Base-by-base conservation (phyloP, 2,113 vertebrate genomes). In the Xiphophorus couchianus region DNA sequence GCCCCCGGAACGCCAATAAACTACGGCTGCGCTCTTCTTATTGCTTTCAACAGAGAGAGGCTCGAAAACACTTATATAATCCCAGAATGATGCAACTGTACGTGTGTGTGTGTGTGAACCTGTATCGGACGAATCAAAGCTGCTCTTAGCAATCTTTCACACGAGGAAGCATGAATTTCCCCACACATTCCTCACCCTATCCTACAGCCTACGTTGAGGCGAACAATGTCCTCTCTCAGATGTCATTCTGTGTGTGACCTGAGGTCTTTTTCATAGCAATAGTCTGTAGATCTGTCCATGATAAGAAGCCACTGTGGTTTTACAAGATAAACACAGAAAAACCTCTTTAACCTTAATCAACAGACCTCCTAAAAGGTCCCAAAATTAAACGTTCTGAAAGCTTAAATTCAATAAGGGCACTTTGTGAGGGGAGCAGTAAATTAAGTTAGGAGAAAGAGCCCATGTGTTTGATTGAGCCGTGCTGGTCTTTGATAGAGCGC, bases 401-500 rank as follows among this genome's bases (percentile, higher is more conserved):
- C 76, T 78, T 67, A 84, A 90, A 91, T 88, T 71, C 83, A 92
- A 91, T 92, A 90, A 88, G 82, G 80, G 13, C 58, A 62, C 89
- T 78, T 79, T 82, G 89, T 86, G 66, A 78, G 78, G 71, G 65
- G 73, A 19, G 63, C 60, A 66, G 88, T 76, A 88, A 91, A 93
- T 92, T 88, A 74, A 86, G 89, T 93, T 91, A 90, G 80, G 83
- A 84, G 83, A 89, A 83, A 77, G 84, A 76, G 85, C 48, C 76
- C 62, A 72, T 86, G 87, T 86, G 88, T 89, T 89, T 90, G 83
- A 90, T 81, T 81, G 86, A 80, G 84, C 67, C 14, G n/a, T 70
- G 85, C 79, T n/a, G 54, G 64, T 77, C 92, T 92, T 91, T 93
- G 90, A 91, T 92, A 91, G 69, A 88, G 80, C 10, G 73, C 37